Percentiles rank a stretch among this genome's conserved stretches.
Conservation (phyloP, 2,113 vertebrate species). For the Grammomys dolichurus region DNA sequence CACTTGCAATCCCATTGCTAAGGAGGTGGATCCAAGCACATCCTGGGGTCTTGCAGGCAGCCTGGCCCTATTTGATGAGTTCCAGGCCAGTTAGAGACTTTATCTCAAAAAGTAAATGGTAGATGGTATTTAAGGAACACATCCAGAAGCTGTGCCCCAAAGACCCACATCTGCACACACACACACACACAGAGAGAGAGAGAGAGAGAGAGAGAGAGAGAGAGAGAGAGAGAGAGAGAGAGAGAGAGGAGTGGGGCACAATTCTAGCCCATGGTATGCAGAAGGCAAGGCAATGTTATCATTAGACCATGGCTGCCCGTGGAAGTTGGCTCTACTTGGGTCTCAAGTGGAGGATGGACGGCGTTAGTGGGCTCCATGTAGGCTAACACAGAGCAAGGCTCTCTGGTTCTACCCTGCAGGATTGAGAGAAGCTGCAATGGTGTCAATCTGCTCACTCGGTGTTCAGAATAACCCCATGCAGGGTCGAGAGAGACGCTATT, state of each 20-base stretch:
- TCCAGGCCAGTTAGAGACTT: not conserved
- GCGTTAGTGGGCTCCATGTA: not conserved
- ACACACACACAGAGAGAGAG: not conserved
- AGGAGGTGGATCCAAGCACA: not conserved
- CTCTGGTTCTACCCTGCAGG: too few species aligned
- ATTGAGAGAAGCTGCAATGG: not conserved
- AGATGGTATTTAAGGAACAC: not conserved
- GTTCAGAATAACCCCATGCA: not conserved
- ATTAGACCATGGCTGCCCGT: accelerated
- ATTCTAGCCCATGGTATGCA: accelerated
- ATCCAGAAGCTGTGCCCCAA: not conserved
- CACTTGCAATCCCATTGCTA: not conserved
- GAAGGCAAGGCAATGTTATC: not conserved
- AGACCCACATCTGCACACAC: too few species aligned
- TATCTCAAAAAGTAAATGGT: not conserved
- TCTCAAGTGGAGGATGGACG: not conserved
- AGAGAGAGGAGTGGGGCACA: too few species aligned
- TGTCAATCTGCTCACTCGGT: not conserved
- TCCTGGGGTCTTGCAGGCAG: not conserved
- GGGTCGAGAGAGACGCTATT: not conserved
- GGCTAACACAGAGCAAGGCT: not conserved
- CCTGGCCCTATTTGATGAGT: not conserved
- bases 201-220: too few species aligned
- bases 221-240: too few species aligned
- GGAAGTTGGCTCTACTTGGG: not conserved